Evolutionary conservation across 2,797 vertebrate genomes (phyloP).

Genomic region (Cuculus canorus): DNA sequence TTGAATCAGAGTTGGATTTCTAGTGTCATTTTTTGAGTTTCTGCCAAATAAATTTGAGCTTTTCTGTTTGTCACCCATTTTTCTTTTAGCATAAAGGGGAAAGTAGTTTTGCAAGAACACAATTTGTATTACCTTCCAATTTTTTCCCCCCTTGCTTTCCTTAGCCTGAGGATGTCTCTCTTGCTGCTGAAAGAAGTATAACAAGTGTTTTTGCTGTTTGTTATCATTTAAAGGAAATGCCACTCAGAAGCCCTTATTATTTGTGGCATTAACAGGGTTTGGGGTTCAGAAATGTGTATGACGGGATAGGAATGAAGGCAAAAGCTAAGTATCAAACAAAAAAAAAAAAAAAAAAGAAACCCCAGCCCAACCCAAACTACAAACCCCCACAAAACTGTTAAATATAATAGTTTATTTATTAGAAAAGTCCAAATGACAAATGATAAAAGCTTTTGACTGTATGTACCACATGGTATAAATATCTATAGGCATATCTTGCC

Average conservation of each 20-base stretch:
- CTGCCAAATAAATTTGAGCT: neutral
- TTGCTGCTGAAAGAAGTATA: neutral
- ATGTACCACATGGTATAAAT: neutral
- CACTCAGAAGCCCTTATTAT: neutral
- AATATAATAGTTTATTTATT: neutral
- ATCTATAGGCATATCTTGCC: neutral
- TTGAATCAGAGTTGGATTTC: neutral
- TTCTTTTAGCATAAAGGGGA: neutral
- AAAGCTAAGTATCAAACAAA: neutral
- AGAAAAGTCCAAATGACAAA: neutral
- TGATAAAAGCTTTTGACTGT: neutral
- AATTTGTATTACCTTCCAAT: neutral
- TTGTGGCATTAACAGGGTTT: neutral
- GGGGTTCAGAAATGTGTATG: neutral
- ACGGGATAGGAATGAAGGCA: neutral
- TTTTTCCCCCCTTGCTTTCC: neutral
- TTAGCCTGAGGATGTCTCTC: neutral
- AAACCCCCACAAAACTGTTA: rapidly evolving
- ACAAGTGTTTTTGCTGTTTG: neutral
- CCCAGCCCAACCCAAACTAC: neutral
- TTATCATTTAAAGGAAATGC: neutral
- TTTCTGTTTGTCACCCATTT: neutral
- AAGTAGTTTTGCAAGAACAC: neutral
- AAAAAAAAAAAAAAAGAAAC: too few relatives aligned
- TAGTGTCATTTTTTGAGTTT: neutral